Percentiles rank a stretch among this genome's conserved stretches.
These are phyloP conservation scores for Parnassius orleans DNA, from an alignment of 2,888 invertebrate genomes.

Conservation along the genomic window DNA sequence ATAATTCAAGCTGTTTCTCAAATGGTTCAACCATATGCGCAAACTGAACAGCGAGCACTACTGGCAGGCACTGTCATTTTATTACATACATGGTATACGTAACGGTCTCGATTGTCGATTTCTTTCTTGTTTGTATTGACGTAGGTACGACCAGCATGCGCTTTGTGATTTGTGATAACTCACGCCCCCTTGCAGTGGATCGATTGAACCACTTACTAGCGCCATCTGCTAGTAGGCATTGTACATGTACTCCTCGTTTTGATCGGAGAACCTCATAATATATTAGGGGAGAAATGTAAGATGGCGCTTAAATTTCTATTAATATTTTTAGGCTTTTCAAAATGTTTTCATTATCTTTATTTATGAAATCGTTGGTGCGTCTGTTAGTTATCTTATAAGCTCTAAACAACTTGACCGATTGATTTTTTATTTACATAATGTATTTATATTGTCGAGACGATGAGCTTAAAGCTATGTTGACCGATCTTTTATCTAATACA, in stretches of 20 bases:
- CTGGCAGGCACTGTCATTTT: constrained; percentile 64
- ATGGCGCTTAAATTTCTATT: constrained; percentile 2
- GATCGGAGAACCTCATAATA: neutral
- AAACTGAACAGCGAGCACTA: constrained; percentile 60
- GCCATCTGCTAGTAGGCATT: constrained; percentile 38
- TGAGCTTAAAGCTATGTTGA: too few species aligned
- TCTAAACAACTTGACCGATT: too few species aligned
- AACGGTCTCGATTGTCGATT: constrained; percentile 54
- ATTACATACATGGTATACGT: constrained; percentile 51
- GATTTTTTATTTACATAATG: too few species aligned
- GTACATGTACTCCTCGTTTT: neutral
- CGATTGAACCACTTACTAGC: constrained; percentile 33
- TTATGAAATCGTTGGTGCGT: too few species aligned
- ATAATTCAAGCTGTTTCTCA: constrained; percentile 61
- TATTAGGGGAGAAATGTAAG: neutral
- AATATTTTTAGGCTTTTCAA: neutral
- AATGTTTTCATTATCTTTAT: neutral
- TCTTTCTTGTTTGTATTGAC: constrained; percentile 74
- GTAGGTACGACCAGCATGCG: constrained; percentile 63
- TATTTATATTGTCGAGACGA: too few species aligned
- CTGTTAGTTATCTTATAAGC: too few species aligned
- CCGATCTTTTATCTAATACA: too few species aligned
- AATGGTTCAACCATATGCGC: constrained; percentile 67
- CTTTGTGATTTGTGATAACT: constrained; percentile 40
- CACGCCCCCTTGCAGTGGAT: constrained; percentile 42